A percentile compares a stretch with the other conserved stretches of the same genome.
phyloP scores from a whole-genome alignment of 30 jellyfish, hydroid and myxozoan genomes.

The Cassiopea xamachana region DNA sequence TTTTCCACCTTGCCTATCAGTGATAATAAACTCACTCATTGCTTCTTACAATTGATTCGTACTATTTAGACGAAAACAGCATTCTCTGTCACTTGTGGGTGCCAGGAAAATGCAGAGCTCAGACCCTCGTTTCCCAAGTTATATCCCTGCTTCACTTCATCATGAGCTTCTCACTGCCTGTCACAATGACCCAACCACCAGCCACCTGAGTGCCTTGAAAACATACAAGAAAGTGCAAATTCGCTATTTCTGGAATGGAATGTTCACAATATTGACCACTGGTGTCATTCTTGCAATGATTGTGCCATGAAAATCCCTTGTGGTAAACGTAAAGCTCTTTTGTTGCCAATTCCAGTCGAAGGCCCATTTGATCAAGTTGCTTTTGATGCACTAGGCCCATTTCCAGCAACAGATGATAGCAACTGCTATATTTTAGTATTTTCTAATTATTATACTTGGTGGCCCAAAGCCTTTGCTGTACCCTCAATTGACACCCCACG shows the following conservation, averaged over 20 bases:
- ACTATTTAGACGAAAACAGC: constrained; percentile 19
- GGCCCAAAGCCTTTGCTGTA: constrained; percentile 63
- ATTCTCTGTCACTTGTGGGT: constrained; percentile 55
- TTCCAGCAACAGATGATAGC: constrained; percentile 36
- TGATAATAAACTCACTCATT: constrained; percentile 22
- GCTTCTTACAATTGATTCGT: constrained; percentile 18
- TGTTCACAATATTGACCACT: constrained; percentile 59
- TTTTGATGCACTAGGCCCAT: constrained; percentile 54
- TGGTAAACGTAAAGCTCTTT: constrained; percentile 23
- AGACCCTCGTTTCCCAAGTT: constrained; percentile 22
- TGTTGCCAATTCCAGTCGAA: constrained; percentile 50
- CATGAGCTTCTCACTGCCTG: constrained; percentile 38
- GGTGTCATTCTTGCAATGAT: constrained; percentile 69
- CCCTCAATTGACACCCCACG: constrained; percentile 26
- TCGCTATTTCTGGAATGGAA: constrained; percentile 61
- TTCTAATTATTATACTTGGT: constrained; percentile 25
- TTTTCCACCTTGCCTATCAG: not conserved
- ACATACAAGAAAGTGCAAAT: constrained; percentile 42
- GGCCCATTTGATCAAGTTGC: constrained; percentile 53
- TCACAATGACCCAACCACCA: constrained; percentile 67
- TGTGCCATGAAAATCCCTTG: constrained; percentile 64
- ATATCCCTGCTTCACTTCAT: constrained; percentile 40
- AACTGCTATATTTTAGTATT: constrained; percentile 35
- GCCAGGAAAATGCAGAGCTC: constrained; percentile 31
- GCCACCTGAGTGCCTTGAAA: constrained; percentile 31